These are phyloP conservation scores for Cheilosia vernalis DNA, from an alignment of 2,888 invertebrate genomes.

Conservation along the genomic window DNA sequence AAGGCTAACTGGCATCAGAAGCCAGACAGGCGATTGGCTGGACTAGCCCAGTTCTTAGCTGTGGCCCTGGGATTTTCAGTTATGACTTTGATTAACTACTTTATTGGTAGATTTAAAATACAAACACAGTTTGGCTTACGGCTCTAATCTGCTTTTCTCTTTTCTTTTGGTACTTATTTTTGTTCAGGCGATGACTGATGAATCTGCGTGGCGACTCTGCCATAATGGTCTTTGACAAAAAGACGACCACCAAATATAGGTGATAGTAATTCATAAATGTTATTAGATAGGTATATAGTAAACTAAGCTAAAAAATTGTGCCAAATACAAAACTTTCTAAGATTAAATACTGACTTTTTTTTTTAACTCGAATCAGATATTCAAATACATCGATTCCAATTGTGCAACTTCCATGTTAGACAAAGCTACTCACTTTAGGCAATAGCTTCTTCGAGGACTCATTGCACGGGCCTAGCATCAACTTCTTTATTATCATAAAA, in stretches of 20 bases:
- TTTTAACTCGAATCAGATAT: too few species aligned
- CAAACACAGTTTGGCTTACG: neutral
- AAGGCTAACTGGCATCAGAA: conserved; percentile 89
- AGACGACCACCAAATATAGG: conserved; percentile 21
- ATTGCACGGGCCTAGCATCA: too few species aligned
- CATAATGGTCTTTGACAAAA: conserved; percentile 1
- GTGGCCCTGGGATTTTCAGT: conserved; percentile 86
- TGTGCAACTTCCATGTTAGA: too few species aligned
- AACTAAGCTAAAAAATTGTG: conserved; percentile 3
- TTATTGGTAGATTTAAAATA: conserved; percentile 82
- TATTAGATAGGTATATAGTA: neutral
- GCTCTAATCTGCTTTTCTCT: conserved; percentile 4
- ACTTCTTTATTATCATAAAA: too few species aligned
- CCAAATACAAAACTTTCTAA: conserved; percentile 10
- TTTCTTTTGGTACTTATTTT: neutral
- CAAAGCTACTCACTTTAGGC: too few species aligned
- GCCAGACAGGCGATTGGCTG: conserved; percentile 84
- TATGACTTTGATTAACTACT: conserved; percentile 87
- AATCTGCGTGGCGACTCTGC: neutral
- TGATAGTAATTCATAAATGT: conserved; percentile 14
- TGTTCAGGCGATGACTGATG: conserved; percentile 35
- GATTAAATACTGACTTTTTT: neutral
- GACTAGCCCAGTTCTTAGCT: conserved; percentile 86
- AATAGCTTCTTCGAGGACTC: too few species aligned
- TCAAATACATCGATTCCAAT: too few species aligned